A percentile compares a stretch with the other conserved stretches of the same genome.
Conservation (phyloP, 2,113 vertebrate species). For the Coregonus clupeaformis region DNA sequence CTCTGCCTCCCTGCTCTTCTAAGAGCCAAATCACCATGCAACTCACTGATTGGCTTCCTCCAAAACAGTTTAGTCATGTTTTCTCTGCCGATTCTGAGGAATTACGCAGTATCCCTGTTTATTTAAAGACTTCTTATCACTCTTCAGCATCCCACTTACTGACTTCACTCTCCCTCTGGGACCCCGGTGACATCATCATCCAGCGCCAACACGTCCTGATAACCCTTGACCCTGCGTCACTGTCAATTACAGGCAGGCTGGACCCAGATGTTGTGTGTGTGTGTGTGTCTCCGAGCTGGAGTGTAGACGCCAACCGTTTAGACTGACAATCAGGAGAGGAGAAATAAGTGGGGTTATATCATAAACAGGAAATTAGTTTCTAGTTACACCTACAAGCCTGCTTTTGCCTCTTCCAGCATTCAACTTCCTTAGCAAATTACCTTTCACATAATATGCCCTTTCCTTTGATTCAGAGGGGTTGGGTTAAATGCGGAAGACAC, state of each 20-base stretch:
- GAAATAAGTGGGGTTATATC: background rate
- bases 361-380: background rate
- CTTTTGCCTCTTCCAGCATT: background rate
- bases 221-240: constrained; percentile 70
- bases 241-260: background rate
- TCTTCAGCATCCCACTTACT: constrained; percentile 60
- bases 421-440: background rate
- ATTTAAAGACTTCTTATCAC: constrained; percentile 80
- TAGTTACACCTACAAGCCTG: background rate
- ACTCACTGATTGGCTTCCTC: constrained; percentile 53
- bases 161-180: constrained; percentile 76
- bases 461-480: no score
- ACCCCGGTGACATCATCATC: constrained; percentile 76
- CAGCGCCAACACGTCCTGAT: constrained; percentile 65
- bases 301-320: constrained; percentile 3
- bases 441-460: background rate
- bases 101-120: constrained; percentile 76
- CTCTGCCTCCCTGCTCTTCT: constrained; percentile 40
- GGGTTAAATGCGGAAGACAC: no score
- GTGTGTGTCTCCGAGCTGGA: background rate
- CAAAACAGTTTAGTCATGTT: constrained; percentile 59
- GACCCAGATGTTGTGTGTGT: background rate
- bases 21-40: constrained; percentile 54
- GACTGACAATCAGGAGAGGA: background rate
- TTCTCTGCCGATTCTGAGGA: constrained; percentile 58